Percentiles rank a stretch among this genome's conserved stretches.
Conservation (phyloP, 2,888 invertebrate species). For the Cosmia trapezina region DNA sequence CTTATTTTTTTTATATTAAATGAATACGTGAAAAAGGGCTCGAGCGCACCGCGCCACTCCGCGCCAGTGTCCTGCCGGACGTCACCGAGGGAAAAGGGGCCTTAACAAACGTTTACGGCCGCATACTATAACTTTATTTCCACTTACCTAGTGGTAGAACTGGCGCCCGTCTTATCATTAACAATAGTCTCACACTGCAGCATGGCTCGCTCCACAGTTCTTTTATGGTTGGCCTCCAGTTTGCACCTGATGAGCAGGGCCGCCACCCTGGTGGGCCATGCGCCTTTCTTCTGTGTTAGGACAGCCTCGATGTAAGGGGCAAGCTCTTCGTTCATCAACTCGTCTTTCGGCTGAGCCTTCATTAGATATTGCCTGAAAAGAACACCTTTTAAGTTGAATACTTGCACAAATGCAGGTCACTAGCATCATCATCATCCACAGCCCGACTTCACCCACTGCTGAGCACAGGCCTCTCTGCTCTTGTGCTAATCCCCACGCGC, state of each 20-base stretch:
- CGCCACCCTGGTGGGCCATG: slow-evolving; percentile 94
- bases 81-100: too few species aligned
- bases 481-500: too few species aligned
- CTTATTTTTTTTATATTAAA: too few species aligned
- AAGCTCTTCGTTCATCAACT: slow-evolving; percentile 95
- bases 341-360: slow-evolving; percentile 94
- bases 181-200: slow-evolving; percentile 95
- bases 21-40: too few species aligned
- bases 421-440: too few species aligned
- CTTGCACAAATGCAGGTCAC: too few species aligned
- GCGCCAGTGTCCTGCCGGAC: too few species aligned
- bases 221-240: slow-evolving; percentile 93
- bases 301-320: slow-evolving; percentile 93
- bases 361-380: slow-evolving; percentile 92
- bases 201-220: slow-evolving; percentile 97
- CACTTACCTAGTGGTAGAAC: slow-evolving; percentile 76
- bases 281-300: slow-evolving; percentile 92
- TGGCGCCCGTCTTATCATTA: slow-evolving; percentile 84
- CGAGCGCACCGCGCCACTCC: too few species aligned
- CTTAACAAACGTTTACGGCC: too few species aligned
- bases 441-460: too few species aligned
- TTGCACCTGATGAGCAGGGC: slow-evolving; percentile 94
- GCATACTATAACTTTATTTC: too few species aligned
- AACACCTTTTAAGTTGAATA: not conserved
- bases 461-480: too few species aligned